Percentiles rank a stretch among this genome's conserved stretches.
phyloP scores from a whole-genome alignment of 2,797 vertebrate genomes.

The Enteromius thamalakanensis region DNA sequence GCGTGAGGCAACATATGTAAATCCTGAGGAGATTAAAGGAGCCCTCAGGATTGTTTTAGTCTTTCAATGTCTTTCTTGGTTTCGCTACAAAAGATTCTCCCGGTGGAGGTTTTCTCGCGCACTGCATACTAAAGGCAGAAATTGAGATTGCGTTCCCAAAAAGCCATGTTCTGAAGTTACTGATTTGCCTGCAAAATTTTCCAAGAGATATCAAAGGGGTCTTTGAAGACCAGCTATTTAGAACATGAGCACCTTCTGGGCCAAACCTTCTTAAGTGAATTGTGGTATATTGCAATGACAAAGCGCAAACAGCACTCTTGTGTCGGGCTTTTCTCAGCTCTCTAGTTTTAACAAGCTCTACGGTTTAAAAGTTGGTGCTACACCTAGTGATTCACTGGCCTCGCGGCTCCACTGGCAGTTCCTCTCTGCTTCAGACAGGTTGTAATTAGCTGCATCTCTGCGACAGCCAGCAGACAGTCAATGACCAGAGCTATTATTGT shows the following conservation, averaged over 20 bases:
- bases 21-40: constrained; percentile 63
- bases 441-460: constrained; percentile 30
- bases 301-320: constrained; percentile 13
- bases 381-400: constrained; percentile 25
- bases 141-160: constrained; percentile 24
- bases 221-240: constrained; percentile 28
- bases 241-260: background rate
- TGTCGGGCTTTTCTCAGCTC: constrained; percentile 10
- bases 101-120: constrained; percentile 63
- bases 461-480: constrained; percentile 22
- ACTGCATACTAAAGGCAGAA: constrained; percentile 69
- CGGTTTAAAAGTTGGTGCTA: background rate
- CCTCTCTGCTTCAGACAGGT: constrained; percentile 24
- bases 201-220: background rate
- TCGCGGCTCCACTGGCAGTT: background rate
- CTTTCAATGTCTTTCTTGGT: constrained; percentile 68
- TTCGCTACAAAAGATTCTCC: constrained; percentile 66
- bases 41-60: constrained; percentile 63
- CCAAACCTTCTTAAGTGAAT: constrained; percentile 11
- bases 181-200: constrained; percentile 33
- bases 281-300: constrained; percentile 31
- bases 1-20: constrained; percentile 63
- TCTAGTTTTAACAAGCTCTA: constrained; percentile 12
- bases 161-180: constrained; percentile 28
- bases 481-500: constrained; percentile 52